Base-by-base conservation (phyloP, 2,797 vertebrate genomes). In the Myotis findleyi region DNA sequence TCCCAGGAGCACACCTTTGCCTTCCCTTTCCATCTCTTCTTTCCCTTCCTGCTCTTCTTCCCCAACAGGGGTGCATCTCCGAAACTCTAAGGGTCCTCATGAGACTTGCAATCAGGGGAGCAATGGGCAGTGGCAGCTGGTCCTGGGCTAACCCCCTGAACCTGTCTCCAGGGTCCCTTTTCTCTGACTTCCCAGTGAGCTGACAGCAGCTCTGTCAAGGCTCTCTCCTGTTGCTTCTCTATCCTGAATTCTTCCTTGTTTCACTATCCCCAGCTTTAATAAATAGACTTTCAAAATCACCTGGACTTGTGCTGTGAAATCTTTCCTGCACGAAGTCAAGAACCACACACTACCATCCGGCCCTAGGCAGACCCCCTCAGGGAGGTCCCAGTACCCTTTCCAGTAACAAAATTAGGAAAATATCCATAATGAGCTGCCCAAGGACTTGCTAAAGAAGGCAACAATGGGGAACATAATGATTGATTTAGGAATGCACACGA, bases 401-500 rank as follows among this genome's bases (percentile, higher is more conserved):
- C n/a, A 36, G n/a, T 68, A 66, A 66, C n/a, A 66, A 66, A 66
- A 69, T 16, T 38, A 16, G 38, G 49, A 66, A 75, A 75, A n/a
- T 0, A 2, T 41, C 36, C 53, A 9, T 30, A 16, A 17, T 13
- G 80, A 76, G 81, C 72, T 59, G 57, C 55, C 59, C 1, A 18
- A 88, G 30, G 73, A 90, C 90, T 59, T 90, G 75, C 87, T 93
- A 5, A 72, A n/a, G 76, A 87, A 25, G 69, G 62, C 85, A 66
- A 16, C 20, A 2, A 5, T n/a, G 17, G 27, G 33, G 18, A 49
- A 27, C 41, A 21, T 27, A 11, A 68, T 23, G 62, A 94, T 57
- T 1, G 41, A 73, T 87, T 93, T 77, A 81, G 93, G 75, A 92
- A 88, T 72, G 93, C 41, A 75, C 44, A 75, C 33, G 38, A 51